Evolutionary conservation across 2,888 invertebrate genomes (phyloP).

Genomic region (Andrena marginata): DNA sequence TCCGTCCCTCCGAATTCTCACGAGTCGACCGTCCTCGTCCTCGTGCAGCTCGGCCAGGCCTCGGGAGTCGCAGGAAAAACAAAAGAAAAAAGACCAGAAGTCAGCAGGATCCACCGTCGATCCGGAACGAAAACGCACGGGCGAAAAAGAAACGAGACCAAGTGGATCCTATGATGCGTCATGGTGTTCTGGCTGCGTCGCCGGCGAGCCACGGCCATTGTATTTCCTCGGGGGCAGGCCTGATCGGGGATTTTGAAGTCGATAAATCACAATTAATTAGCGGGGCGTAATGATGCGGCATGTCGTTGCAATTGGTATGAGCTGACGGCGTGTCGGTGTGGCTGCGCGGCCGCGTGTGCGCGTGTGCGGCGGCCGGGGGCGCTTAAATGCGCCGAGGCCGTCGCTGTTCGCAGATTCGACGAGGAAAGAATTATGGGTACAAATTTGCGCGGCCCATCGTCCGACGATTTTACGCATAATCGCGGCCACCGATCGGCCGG

Average conservation of each 20-base stretch:
- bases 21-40: neutral
- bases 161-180: constrained; percentile 51
- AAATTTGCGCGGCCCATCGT: constrained; percentile 67
- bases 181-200: constrained; percentile 53
- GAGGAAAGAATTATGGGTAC: constrained; percentile 71
- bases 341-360: constrained; percentile 56
- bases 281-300: constrained; percentile 84
- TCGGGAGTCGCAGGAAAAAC: neutral
- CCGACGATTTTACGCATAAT: constrained; percentile 61
- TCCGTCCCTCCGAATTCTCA: neutral
- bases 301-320: constrained; percentile 84
- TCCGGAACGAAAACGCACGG: constrained; percentile 39
- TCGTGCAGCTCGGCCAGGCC: neutral
- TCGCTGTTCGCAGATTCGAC: constrained; percentile 63
- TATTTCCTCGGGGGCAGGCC: constrained; percentile 67
- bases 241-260: constrained; percentile 78
- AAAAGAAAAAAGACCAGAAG: constrained; percentile 5
- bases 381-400: constrained; percentile 63
- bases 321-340: constrained; percentile 69
- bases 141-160: constrained; percentile 25
- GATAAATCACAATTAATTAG: constrained; percentile 85
- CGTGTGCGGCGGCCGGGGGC: constrained; percentile 51
- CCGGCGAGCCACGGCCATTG: constrained; percentile 58
- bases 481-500: constrained; percentile 51
- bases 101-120: constrained; percentile 19